These are phyloP conservation scores for Mionectes olivaceus DNA, from an alignment of 2,797 vertebrate genomes.

Conservation along the genomic window DNA sequence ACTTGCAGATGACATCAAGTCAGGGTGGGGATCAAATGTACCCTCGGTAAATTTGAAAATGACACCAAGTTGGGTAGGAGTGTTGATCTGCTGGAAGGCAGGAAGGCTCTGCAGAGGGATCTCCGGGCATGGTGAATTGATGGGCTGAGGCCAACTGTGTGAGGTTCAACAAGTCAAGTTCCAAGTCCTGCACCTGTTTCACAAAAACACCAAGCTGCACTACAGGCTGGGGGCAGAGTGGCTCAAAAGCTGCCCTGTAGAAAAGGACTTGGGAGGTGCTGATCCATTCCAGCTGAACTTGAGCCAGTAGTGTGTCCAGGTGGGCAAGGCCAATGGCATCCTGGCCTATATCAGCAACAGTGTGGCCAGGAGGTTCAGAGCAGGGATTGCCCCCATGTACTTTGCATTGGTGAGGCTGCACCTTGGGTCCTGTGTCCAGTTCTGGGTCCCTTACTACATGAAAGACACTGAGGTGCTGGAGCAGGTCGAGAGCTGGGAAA, in stretches of 20 bases:
- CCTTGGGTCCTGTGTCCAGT: background rate
- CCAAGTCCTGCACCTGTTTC: fast-evolving
- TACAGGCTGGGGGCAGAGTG: background rate
- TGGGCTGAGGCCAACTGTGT: background rate
- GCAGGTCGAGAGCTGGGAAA: background rate
- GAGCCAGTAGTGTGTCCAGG: background rate
- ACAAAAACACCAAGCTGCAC: fast-evolving
- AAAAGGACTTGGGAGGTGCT: background rate
- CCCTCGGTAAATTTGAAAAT: background rate
- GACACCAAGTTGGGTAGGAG: too few relatives aligned
- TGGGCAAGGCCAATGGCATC: background rate
- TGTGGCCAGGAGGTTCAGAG: background rate
- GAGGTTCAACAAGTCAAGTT: background rate
- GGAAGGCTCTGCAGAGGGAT: background rate
- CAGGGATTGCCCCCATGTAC: background rate
- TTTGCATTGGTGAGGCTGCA: background rate
- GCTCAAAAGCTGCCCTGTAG: background rate
- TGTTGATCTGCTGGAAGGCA: background rate
- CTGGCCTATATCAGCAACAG: background rate
- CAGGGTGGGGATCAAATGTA: background rate
- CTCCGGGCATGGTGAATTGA: fast-evolving
- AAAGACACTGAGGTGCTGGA: background rate
- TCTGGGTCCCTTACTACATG: background rate
- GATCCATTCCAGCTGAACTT: background rate
- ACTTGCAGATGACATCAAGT: too few relatives aligned